Conservation (phyloP, 2,113 vertebrate species). For the Gymnarchus niloticus region DNA sequence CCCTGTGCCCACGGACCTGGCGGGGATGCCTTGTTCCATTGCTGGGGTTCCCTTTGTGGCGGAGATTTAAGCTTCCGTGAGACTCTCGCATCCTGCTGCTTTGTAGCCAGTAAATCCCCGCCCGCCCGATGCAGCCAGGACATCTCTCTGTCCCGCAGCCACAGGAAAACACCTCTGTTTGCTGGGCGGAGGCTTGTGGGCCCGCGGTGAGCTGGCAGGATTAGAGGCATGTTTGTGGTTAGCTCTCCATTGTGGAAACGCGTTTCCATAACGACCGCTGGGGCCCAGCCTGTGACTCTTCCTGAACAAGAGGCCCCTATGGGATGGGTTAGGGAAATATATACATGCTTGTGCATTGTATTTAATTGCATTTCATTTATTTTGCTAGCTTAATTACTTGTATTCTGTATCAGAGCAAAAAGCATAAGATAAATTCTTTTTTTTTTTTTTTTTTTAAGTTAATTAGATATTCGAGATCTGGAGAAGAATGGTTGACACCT, state of each 20-base stretch:
- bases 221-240: background rate
- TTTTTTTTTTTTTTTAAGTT: no score
- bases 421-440: background rate
- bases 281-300: background rate
- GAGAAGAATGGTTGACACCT: no score
- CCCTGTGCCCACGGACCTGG: background rate
- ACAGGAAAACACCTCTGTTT: conserved; percentile 17
- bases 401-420: background rate
- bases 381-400: background rate
- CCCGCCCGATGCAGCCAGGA: background rate
- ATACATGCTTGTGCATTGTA: background rate
- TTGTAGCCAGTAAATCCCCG: conserved; percentile 28
- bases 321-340: background rate
- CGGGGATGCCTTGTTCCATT: conserved; percentile 15
- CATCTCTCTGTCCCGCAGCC: background rate
- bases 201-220: background rate
- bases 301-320: background rate
- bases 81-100: conserved; percentile 31
- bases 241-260: background rate
- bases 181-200: background rate
- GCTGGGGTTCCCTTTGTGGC: conserved; percentile 32
- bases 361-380: conserved; percentile 3
- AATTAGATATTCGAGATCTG: no score
- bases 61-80: conserved; percentile 25
- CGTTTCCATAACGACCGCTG: background rate